These are phyloP conservation scores for Rhabdornis inornatus DNA, from an alignment of 2,113 vertebrate species.

Conservation along the genomic window DNA sequence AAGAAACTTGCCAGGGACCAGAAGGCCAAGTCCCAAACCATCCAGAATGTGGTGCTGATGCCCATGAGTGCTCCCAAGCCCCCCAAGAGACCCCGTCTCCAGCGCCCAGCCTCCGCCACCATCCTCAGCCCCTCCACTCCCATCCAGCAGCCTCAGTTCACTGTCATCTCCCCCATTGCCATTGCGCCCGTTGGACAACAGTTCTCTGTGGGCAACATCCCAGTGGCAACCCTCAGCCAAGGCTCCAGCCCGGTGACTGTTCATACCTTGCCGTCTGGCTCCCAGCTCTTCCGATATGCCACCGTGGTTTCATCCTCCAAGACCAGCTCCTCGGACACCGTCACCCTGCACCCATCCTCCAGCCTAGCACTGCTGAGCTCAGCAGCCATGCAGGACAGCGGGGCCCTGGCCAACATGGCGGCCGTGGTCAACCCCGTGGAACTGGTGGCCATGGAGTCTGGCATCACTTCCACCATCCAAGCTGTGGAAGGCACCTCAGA, in stretches of 20 bases:
- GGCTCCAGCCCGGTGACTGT: constrained; percentile 80
- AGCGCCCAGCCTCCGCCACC: constrained; percentile 88
- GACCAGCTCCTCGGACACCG: constrained; percentile 77
- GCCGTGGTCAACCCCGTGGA: constrained; percentile 85
- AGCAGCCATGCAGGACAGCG: constrained; percentile 81
- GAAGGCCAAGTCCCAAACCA: constrained; percentile 80
- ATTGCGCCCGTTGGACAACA: constrained; percentile 79
- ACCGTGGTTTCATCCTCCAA: constrained; percentile 80
- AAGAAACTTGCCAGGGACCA: constrained; percentile 84
- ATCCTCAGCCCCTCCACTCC: constrained; percentile 80
- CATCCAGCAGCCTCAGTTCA: constrained; percentile 85
- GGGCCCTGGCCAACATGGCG: constrained; percentile 78
- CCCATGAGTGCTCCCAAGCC: constrained; percentile 78
- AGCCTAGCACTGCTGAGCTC: constrained; percentile 88
- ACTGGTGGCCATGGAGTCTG: constrained; percentile 85
- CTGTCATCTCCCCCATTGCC: constrained; percentile 80
- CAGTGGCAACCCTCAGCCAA: constrained; percentile 81
- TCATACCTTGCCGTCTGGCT: constrained; percentile 82
- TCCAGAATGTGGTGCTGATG: constrained; percentile 84
- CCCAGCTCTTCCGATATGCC: constrained; percentile 89
- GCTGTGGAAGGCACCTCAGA: constrained; percentile 78
- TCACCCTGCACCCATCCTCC: constrained; percentile 87
- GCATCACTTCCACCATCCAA: constrained; percentile 77
- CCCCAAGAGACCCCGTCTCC: constrained; percentile 88
- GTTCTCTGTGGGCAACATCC: constrained; percentile 83